phyloP scores from a whole-genome alignment of 2,113 vertebrate species.

The Climacteris rufus region DNA sequence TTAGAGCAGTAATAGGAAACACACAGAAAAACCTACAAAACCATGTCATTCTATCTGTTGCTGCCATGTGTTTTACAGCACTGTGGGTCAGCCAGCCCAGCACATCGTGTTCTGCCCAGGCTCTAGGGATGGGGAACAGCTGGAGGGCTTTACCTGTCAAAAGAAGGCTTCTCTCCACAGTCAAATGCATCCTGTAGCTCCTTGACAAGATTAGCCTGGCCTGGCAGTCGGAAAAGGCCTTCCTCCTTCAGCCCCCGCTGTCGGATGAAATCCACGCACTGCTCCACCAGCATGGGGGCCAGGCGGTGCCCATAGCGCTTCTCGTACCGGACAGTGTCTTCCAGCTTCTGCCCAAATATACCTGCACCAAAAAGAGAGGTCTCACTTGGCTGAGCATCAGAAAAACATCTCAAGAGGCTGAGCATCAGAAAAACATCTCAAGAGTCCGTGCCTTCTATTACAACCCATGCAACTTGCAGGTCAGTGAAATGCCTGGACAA shows the following conservation, averaged over 20 bases:
- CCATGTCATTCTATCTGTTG: neutral
- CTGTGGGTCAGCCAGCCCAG: neutral
- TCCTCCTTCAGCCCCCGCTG: conserved; percentile 89
- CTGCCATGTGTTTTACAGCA: neutral
- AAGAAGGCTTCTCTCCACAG: conserved; percentile 94
- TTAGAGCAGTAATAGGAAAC: neutral
- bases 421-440: neutral
- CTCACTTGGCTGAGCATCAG: neutral
- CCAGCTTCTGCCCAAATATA: conserved; percentile 96
- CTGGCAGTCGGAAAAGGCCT: conserved; percentile 91
- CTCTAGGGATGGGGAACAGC: neutral
- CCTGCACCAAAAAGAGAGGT: conserved; percentile 69
- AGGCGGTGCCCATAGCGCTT: conserved; percentile 87
- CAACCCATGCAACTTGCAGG: fast-evolving
- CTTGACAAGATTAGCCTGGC: conserved; percentile 96
- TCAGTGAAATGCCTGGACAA: neutral
- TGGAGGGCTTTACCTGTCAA: conserved; percentile 83
- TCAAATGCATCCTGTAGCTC: conserved; percentile 96
- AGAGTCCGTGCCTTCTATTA: neutral
- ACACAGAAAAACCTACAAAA: neutral
- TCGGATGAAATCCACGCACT: conserved; percentile 95
- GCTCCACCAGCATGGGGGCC: conserved; percentile 94
- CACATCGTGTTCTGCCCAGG: neutral
- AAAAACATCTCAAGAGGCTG: neutral
- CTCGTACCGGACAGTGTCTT: conserved; percentile 93